Conservation (phyloP, 2,888 invertebrate genomes). For the Ormia ochracea region DNA sequence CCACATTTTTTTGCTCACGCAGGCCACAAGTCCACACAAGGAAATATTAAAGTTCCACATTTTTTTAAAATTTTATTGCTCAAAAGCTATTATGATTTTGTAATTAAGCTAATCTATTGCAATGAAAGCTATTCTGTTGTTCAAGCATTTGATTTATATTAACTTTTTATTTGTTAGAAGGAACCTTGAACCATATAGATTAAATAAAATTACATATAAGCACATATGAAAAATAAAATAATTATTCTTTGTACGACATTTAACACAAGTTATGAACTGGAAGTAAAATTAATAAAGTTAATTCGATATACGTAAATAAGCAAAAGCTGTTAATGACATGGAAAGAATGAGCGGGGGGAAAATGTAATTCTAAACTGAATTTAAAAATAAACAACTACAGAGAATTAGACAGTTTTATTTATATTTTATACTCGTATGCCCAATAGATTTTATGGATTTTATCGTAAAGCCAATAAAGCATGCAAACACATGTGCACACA, state of each 20-base stretch:
- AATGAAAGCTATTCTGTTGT: too few species aligned
- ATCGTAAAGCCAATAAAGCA: neutral
- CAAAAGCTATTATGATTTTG: too few species aligned
- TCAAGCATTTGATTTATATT: too few species aligned
- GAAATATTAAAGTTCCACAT: too few species aligned
- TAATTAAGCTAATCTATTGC: too few species aligned
- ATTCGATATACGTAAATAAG: conserved; percentile 14
- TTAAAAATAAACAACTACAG: neutral
- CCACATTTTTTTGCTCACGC: too few species aligned
- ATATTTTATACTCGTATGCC: conserved; percentile 30
- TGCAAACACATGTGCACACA: neutral
- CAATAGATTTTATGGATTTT: conserved; percentile 35
- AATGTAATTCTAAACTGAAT: neutral
- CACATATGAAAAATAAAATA: neutral
- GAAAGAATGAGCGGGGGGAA: neutral
- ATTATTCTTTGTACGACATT: neutral
- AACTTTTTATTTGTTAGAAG: neutral
- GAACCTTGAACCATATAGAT: conserved; percentile 46
- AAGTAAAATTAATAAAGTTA: conserved; percentile 10
- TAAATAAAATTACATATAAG: neutral
- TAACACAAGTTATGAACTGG: neutral
- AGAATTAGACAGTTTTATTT: neutral
- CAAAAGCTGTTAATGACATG: neutral
- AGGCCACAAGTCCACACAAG: too few species aligned
- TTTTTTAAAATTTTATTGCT: too few species aligned